These are phyloP conservation scores for Pristionchus japonicus DNA, from an alignment of 2,888 invertebrate genomes.

Conservation along the genomic window DNA sequence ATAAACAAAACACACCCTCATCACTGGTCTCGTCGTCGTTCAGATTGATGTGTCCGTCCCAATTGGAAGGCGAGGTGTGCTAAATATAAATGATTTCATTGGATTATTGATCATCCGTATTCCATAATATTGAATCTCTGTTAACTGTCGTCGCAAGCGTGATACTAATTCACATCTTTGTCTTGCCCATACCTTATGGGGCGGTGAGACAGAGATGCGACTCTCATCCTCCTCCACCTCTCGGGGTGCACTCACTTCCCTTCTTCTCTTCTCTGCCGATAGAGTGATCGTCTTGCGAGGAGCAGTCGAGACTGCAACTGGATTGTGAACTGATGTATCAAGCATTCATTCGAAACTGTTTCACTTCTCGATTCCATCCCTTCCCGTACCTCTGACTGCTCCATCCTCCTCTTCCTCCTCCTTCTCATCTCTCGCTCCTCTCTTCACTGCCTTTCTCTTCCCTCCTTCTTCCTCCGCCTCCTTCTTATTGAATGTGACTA, in stretches of 20 bases:
- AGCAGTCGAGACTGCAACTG: neutral
- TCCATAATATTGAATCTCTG: neutral
- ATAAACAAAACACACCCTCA: slow-evolving; percentile 46
- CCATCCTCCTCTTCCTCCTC: slow-evolving; percentile 5
- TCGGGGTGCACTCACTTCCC: neutral
- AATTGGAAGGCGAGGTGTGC: slow-evolving; percentile 47
- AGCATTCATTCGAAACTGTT: too few relatives aligned
- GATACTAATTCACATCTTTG: neutral
- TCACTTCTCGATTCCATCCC: neutral
- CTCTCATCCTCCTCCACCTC: slow-evolving; percentile 16
- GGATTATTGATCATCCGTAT: neutral
- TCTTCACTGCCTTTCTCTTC: slow-evolving; percentile 26
- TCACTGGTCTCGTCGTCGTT: slow-evolving; percentile 55
- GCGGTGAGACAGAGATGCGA: slow-evolving; percentile 16
- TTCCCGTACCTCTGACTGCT: neutral
- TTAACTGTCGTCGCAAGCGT: neutral
- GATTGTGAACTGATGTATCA: too few relatives aligned
- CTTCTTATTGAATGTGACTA: slow-evolving; percentile 19
- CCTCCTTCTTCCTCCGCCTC: neutral
- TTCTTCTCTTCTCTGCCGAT: slow-evolving; percentile 22
- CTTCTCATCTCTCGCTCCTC: slow-evolving; percentile 28
- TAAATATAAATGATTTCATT: neutral
- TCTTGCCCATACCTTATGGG: slow-evolving; percentile 5
- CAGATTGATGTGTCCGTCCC: slow-evolving; percentile 64
- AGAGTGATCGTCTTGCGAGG: neutral